These are phyloP conservation scores for Siniperca scherzeri DNA, from an alignment of 2,797 vertebrate genomes.

Conservation along the genomic window DNA sequence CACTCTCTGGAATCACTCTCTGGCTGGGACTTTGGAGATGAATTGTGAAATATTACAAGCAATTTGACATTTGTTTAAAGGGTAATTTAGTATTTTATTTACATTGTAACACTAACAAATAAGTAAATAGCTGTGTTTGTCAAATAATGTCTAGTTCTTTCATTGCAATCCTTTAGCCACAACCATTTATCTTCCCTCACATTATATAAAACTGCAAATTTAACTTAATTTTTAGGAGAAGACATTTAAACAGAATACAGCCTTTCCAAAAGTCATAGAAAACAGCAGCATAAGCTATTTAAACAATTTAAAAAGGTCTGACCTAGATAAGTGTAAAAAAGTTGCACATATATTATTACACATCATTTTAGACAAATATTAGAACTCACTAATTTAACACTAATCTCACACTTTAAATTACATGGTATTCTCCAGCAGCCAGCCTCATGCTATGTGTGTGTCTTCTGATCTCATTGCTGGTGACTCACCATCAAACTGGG, in stretches of 20 bases:
- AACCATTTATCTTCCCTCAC: not conserved
- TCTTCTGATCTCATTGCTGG: not conserved
- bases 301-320: not conserved
- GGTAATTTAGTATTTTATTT: not conserved
- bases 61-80: not conserved
- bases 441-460: accelerated
- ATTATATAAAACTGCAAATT: not conserved
- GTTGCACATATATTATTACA: not conserved
- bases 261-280: not conserved
- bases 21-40: not conserved
- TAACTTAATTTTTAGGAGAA: not conserved
- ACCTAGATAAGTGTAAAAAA: not conserved
- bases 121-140: not conserved
- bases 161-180: not conserved
- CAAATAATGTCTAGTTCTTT: not conserved
- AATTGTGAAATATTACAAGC: conserved; percentile 4
- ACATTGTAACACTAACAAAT: not conserved
- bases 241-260: not conserved
- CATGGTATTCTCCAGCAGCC: too few relatives aligned
- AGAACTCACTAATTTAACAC: too few relatives aligned
- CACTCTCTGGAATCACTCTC: not conserved
- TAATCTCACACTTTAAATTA: not conserved
- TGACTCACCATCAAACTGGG: conserved; percentile 93
- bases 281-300: not conserved
- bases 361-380: not conserved